Evolutionary conservation across 2,113 vertebrate genomes (phyloP).

Genomic region (Setophaga kirtlandii): DNA sequence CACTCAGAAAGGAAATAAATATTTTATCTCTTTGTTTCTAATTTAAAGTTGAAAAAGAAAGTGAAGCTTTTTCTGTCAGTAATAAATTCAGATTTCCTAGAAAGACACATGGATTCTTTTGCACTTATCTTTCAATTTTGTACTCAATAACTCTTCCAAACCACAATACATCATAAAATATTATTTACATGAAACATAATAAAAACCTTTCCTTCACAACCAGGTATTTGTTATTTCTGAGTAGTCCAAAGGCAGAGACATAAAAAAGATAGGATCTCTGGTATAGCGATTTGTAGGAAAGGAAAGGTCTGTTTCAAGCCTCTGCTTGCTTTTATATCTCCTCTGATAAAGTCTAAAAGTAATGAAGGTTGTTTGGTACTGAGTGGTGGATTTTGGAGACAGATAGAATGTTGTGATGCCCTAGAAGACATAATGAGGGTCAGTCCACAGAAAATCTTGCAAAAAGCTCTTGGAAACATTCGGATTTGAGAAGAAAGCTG

Average conservation of each 20-base stretch:
- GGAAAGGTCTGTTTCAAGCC: not conserved
- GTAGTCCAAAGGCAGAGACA: not conserved
- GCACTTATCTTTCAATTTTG: constrained; percentile 18
- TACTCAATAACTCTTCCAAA: not conserved
- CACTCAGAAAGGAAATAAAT: constrained; percentile 14
- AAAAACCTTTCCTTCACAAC: constrained; percentile 3
- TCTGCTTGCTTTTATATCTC: not conserved
- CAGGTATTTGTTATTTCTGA: constrained; percentile 28
- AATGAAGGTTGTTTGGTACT: not conserved
- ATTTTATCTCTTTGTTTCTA: constrained; percentile 43
- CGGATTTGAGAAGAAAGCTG: not conserved
- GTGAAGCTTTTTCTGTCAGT: not conserved
- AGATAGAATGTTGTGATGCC: not conserved
- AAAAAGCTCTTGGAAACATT: not conserved
- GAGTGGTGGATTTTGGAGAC: not conserved
- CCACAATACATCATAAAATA: not conserved
- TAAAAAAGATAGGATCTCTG: not conserved
- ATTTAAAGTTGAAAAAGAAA: constrained; percentile 34
- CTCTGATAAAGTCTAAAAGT: not conserved
- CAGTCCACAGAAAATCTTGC: not conserved
- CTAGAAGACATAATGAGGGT: not conserved
- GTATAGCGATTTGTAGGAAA: not conserved
- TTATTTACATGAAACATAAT: not conserved
- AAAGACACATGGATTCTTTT: not conserved
- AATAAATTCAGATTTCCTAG: not conserved